Evolutionary conservation across 2,888 invertebrate species (phyloP), one percentile per base, ranked within the genome.

Genomic region (Synanthedon andrenaeformis): DNA sequence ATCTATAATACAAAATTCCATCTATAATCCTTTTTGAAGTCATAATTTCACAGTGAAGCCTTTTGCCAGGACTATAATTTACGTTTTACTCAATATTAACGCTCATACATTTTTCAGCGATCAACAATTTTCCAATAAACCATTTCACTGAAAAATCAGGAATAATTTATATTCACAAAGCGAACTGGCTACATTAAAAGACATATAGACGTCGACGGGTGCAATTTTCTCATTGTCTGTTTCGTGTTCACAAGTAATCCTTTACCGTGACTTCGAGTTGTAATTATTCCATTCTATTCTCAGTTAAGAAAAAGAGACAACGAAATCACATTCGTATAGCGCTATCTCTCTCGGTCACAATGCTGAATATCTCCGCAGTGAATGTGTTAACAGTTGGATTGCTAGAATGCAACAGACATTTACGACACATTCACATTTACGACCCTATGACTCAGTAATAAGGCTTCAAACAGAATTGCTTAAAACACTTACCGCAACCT

Each of bases 141-240:
- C 13, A 45, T 45, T 45, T 45, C 4, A 45, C 45, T 14, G n/a
- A 6, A 45, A 45, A 45, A 5, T 13, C 45, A 5, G 3, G 45
- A 13, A 14, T 45, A 45, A 12, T 45, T 13, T 12, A 45, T 45
- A 14, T 45, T 45, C 45, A 14, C 14, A 35, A 35, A 10, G 35
- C 13, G 14, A n/a, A 45, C 45, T 13, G 13, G 14, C 45, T 45
- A 45, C 45, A 45, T 13, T 45, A 45, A 13, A 14, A 45, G 14
- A n/a, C 45, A 51, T 55, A 53, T 53, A 63, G 67, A 64, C 56
- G 56, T 52, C 65, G 70, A 69, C 67, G 67, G 52, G 61, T 55
- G 62, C 62, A 63, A 67, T 68, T 63, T 59, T 62, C 63, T 60
- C 62, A 63, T 65, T 62, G 66, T 62, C 60, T 57, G 55, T 57